phyloP scores from a whole-genome alignment of 2,797 vertebrate species.

The Amblyopsis hoosieri region DNA sequence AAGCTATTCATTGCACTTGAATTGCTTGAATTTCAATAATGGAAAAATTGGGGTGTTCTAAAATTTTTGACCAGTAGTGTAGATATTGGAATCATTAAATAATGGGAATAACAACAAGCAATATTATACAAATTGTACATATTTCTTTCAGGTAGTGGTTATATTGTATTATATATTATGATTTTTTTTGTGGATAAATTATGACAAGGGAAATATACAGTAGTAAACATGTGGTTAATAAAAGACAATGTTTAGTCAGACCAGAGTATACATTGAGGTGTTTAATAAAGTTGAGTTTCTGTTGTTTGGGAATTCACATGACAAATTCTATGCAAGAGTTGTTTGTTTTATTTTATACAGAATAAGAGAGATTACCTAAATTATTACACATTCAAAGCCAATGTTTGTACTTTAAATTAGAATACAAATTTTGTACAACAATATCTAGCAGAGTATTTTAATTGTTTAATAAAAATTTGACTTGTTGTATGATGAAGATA shows the following conservation, averaged over 20 bases:
- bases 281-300: slow-evolving; percentile 84
- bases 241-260: slow-evolving; percentile 14
- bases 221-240: slow-evolving; percentile 5
- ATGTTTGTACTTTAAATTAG: slow-evolving; percentile 97
- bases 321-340: slow-evolving; percentile 81
- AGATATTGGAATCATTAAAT: no score
- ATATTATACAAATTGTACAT: no score
- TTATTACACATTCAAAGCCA: slow-evolving; percentile 96
- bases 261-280: slow-evolving; percentile 81
- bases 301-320: slow-evolving; percentile 82
- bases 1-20: no score
- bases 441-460: slow-evolving; percentile 98
- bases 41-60: no score
- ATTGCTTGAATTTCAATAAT: no score
- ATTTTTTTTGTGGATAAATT: no score
- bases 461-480: slow-evolving; percentile 99
- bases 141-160: no score
- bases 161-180: no score
- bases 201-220: no score
- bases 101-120: no score
- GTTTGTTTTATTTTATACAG: slow-evolving; percentile 81
- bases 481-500: slow-evolving; percentile 98
- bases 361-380: slow-evolving; percentile 85
- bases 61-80: no score
- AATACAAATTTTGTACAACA: slow-evolving; percentile 99